phyloP scores from a whole-genome alignment of 2,113 vertebrate genomes.

The Rhabdomys dilectus region DNA sequence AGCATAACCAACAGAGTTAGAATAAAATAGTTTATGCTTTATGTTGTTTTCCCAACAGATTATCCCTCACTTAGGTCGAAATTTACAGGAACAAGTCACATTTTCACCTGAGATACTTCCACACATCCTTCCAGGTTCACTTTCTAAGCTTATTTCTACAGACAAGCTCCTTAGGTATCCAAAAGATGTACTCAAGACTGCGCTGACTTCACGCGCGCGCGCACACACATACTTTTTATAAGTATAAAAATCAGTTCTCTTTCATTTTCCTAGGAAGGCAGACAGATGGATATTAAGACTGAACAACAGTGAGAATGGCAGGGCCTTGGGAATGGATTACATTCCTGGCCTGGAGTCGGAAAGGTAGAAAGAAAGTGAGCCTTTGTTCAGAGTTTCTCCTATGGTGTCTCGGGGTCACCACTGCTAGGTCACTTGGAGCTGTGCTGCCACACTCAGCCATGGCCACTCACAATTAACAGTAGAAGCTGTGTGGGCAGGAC shows the following conservation, averaged over 20 bases:
- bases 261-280: constrained; percentile 68
- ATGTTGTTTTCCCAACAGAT: not conserved
- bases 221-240: not conserved
- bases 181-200: constrained; percentile 47
- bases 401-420: not conserved
- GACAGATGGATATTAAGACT: constrained; percentile 64
- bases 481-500: constrained; percentile 17
- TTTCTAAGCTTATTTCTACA: constrained; percentile 52
- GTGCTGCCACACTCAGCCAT: not conserved
- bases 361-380: constrained; percentile 68
- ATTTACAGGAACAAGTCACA: constrained; percentile 10
- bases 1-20: not conserved
- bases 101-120: constrained; percentile 18
- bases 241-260: constrained; percentile 54
- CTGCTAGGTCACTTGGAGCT: constrained; percentile 9
- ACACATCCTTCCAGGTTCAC: not conserved
- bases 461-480: constrained; percentile 15
- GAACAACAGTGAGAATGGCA: constrained; percentile 81
- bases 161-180: not conserved
- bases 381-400: constrained; percentile 51
- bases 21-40: not conserved
- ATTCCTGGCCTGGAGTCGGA: constrained; percentile 66
- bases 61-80: not conserved
- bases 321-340: constrained; percentile 68
- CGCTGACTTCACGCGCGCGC: not conserved